These are phyloP conservation scores for Plutomurus gul DNA, from an alignment of 1,140 invertebrate species.

Conservation along the genomic window DNA sequence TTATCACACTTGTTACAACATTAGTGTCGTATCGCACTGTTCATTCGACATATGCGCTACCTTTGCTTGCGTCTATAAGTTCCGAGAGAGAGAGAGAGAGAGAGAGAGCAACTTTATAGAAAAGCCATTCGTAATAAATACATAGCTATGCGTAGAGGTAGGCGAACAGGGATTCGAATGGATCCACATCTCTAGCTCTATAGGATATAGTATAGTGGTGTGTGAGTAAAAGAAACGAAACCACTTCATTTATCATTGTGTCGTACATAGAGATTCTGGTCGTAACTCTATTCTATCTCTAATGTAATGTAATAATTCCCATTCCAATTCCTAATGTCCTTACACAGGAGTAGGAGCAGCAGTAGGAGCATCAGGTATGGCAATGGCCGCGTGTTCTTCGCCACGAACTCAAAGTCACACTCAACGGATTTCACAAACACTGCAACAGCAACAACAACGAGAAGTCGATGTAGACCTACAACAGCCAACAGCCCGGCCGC, in stretches of 20 bases:
- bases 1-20: slow-evolving; percentile 16
- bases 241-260: slow-evolving; percentile 29
- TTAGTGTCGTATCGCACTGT: slow-evolving; percentile 1
- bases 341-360: slow-evolving; percentile 12
- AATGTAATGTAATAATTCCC: slow-evolving; percentile 30
- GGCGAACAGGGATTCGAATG: no score
- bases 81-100: neutral
- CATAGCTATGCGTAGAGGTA: neutral
- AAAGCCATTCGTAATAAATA: neutral
- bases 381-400: slow-evolving; percentile 7
- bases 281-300: slow-evolving; percentile 26
- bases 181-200: no score
- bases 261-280: slow-evolving; percentile 20
- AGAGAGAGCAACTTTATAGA: neutral
- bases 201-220: neutral
- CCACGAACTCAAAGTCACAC: neutral
- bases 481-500: neutral
- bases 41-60: slow-evolving; percentile 3
- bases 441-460: neutral
- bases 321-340: slow-evolving; percentile 27
- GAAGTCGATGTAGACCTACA: no score
- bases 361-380: slow-evolving; percentile 21
- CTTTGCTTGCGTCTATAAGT: neutral
- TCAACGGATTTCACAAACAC: neutral
- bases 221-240: no score